Percentiles rank a stretch among this genome's conserved stretches.
Conservation (phyloP, 2,113 vertebrate species). For the Stegostoma tigrinum region DNA sequence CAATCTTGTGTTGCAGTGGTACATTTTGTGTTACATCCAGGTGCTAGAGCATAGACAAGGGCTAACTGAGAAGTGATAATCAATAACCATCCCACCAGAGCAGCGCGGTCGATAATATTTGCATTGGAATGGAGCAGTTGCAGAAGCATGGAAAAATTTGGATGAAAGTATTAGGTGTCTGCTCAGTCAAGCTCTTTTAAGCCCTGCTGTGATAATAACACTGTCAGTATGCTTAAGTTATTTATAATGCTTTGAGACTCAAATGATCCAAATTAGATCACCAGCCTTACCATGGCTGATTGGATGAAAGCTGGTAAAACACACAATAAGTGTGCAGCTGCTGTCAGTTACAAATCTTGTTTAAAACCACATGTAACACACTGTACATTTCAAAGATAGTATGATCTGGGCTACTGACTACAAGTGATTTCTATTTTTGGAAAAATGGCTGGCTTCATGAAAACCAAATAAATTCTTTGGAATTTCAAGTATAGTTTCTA, state of each 20-base stretch:
- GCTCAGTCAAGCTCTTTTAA: constrained; percentile 2
- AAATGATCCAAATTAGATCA: neutral
- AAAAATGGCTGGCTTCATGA: neutral
- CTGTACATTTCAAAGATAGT: neutral
- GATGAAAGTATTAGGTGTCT: neutral
- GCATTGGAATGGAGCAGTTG: neutral
- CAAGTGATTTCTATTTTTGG: neutral
- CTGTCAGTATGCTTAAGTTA: neutral
- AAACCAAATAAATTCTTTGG: neutral
- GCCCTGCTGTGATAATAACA: neutral
- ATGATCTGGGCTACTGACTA: neutral
- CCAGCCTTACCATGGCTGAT: neutral
- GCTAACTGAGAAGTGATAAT: neutral
- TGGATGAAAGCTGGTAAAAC: neutral
- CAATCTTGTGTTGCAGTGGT: neutral
- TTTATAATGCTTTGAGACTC: constrained; percentile 15
- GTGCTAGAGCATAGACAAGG: neutral
- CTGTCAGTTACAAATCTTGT: neutral
- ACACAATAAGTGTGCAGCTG: neutral
- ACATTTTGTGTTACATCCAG: neutral
- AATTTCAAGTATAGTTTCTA: neutral
- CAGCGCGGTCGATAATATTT: neutral
- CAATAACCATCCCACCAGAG: neutral
- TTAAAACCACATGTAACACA: neutral
- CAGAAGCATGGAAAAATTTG: neutral